Evolutionary conservation across 2,797 vertebrate genomes (phyloP), one percentile per base, ranked within the genome.

Genomic region (Anniella stebbinsi): DNA sequence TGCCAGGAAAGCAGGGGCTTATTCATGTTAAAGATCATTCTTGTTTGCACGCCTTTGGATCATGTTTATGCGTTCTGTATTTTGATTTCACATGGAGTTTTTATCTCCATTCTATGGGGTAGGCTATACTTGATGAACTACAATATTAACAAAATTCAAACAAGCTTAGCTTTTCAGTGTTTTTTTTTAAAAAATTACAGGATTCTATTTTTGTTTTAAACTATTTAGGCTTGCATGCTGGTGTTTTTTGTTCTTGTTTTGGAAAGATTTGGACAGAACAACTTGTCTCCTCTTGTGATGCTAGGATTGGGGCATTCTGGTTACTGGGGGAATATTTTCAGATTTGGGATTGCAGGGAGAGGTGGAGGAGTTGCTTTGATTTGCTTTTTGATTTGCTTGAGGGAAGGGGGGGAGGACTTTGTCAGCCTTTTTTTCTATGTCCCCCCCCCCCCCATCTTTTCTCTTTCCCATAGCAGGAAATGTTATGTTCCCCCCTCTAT

Each of bases 401-500:
- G 9, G 48, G 72, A 67, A 89, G 60, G 75, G 73, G 75, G 73
- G 33, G 57, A 80, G 81, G 30, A 84, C 13, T 18, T 33, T 88
- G 36, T 60, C 36, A 72, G 36, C 30, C n/a, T 23, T 25, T 25
- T 70, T 41, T n/a, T 28, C 28, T 6, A 5, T 4, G 1, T 73
- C 36, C 1, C 66, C 23, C 36, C 63, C 36, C 67, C 78, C 83
- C 60, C 15, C 45, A 72, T 72, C 73, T 13, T 63, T 25, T n/a
- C 88, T 73, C 69, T 38, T 81, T 69, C 77, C 36, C 67, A n/a
- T 51, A 80, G 70, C 80, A 85, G 77, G 80, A 93, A 12, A 15
- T 28, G 8, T 90, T 87, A 78, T 88, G 67, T 8, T 92, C 90
- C 86, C 80, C 21, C 38, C 87, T 89, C 57, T 38, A 25, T 30